Evolutionary conservation across 2,888 invertebrate species (phyloP), one percentile per base, ranked within the genome.

Genomic region (Cheiracanthium punctorium): DNA sequence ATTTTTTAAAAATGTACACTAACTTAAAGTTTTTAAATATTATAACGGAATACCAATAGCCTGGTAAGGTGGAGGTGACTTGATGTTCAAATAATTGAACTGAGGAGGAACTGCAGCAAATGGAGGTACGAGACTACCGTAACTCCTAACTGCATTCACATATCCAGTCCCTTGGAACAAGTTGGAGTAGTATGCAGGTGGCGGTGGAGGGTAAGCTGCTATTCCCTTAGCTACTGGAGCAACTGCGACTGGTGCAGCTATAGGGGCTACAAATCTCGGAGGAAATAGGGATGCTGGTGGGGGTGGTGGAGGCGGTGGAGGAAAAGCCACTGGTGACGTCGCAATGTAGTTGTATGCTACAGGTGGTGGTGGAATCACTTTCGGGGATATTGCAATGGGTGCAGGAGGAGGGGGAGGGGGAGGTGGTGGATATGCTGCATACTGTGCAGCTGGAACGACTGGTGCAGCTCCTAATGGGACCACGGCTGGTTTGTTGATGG

Each of bases 401-500:
- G 71, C 52, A 17, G 71, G 70, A 10, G 30, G 48, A 8, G 52
- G 58, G 14, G 43, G 64, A 0, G 76, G 76, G n/a, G 74, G 75
- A n/a, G 67, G 72, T n/a, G 80, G 79, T 12, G 71, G 70, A 12
- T 52, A 33, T 20, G 41, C 37, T 0, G 77, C 65, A 1, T 43
- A 58, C 14, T 75, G 82, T 17, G 80, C 75, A 2, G 80, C 70
- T 8, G 86, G 80, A 17, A 71, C 75, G 0, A 76, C 75, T n/a
- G 84, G 77, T 12, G 76, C 52, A 37, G 37, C 37, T 37, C 7
- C 7, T 10, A 33, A 33, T 29, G 80, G 75, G n/a, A 86, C 43
- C 8, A 85, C 32, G 12, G 75, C 58, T 0, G 86, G 86, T 48
- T 86, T 86, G 58, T 80, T 86, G 67, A 86, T 75, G 17, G 76